Base-by-base conservation (phyloP, 1,140 invertebrate genomes). In the Listronotus bonariensis region DNA sequence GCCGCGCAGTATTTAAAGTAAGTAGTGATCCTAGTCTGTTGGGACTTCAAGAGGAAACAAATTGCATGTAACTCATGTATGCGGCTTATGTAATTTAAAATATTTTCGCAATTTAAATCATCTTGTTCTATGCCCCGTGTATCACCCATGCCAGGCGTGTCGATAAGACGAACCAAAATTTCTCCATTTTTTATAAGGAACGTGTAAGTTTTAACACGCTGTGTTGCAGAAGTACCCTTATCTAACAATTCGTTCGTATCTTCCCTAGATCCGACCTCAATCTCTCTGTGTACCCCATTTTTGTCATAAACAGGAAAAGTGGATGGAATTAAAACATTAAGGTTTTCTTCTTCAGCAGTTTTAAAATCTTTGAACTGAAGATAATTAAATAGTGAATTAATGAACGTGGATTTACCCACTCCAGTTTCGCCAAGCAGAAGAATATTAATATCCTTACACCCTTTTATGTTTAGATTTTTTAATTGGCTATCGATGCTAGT, bases 381-480 rank as follows among this genome's bases (percentile, higher is more conserved):
- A 62, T 77, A 77, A 54, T 76, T 77, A 8, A 68, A 70, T n/a
- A 77, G 60, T 6, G 76, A 55, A 58, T 77, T 77, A n/a, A 77
- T 76, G 45, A 77, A 75, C 1, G 75, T 77, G 2, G 76, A 78
- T 67, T 77, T 77, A 41, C 76, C 76, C 1, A 72, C 74, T 12
- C 76, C 76, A 6, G 74, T 76, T 59, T 74, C 71, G 10, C 76
- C 76, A 10, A 77, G 52, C 7, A 77, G 53, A 6, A 77, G 58
- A 34, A 77, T 74, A 51, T 77, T 77, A 4, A 76, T 71, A 31
- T 75, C 68, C 38, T 46, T 63, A 52, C 71, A 58, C 15, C 48
- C 55, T 4, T 49, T 54, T 26, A 67, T 41, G 36, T 59, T 46
- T 12, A 65, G 52, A 43, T 57, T 51, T 38, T 52, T 57, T 17